Percentiles rank a stretch among this genome's conserved stretches.
Conservation (phyloP, 2,113 vertebrate genomes). For the Sialia sialis region DNA sequence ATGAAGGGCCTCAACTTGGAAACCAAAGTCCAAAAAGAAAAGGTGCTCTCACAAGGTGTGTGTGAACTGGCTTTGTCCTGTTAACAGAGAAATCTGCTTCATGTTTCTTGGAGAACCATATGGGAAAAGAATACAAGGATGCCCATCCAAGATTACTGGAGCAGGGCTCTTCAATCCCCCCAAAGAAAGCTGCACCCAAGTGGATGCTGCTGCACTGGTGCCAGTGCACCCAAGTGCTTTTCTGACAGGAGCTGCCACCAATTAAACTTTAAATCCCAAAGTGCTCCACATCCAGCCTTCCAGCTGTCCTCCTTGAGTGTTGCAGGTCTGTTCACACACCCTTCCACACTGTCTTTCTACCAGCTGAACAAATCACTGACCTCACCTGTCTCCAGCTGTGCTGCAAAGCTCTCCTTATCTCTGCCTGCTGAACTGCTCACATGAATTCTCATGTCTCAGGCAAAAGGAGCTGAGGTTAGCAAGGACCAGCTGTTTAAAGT, state of each 20-base stretch:
- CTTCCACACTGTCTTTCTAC: not conserved
- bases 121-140: not conserved
- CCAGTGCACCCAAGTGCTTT: not conserved
- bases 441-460: not conserved
- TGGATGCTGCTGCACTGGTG: not conserved
- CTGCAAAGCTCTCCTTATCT: not conserved
- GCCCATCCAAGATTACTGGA: not conserved
- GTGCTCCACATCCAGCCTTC: not conserved
- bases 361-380: not conserved
- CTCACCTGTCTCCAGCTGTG: not conserved
- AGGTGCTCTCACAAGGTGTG: not conserved
- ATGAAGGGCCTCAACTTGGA: not conserved
- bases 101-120: rapidly evolving
- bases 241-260: not conserved
- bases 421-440: not conserved
- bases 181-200: not conserved
- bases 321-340: not conserved
- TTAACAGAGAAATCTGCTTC: not conserved
- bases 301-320: not conserved
- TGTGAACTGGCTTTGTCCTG: not conserved
- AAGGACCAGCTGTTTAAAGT: not conserved
- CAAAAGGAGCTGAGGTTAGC: conserved; percentile 15
- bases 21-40: not conserved
- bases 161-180: not conserved
- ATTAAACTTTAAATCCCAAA: not conserved